Conservation (phyloP, 1,140 invertebrate species). For the Drosophila repletoides region DNA sequence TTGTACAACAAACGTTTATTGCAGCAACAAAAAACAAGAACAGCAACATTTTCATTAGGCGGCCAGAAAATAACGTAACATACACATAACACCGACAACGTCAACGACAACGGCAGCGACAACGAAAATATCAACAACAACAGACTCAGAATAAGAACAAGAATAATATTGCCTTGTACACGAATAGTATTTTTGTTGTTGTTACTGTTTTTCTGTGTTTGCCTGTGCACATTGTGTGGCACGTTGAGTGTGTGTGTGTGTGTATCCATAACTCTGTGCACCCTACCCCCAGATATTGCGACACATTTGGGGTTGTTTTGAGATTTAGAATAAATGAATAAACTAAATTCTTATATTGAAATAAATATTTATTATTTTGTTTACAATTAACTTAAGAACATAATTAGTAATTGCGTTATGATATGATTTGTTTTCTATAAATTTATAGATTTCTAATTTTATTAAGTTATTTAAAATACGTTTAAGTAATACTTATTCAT, state of each 20-base stretch:
- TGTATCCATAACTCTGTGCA: conserved; percentile 32
- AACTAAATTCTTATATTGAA: too few species aligned
- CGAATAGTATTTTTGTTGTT: not conserved
- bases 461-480: too few species aligned
- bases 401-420: too few species aligned
- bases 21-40: conserved; percentile 82
- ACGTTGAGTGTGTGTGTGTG: not conserved
- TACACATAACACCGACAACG: conserved; percentile 54
- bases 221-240: conserved; percentile 14
- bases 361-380: too few species aligned
- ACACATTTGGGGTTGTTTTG: too few species aligned
- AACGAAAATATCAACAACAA: conserved; percentile 22
- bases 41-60: conserved; percentile 82
- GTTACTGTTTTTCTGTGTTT: conserved; percentile 15
- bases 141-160: conserved; percentile 35
- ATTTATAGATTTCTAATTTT: too few species aligned
- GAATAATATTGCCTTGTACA: too few species aligned
- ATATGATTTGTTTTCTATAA: too few species aligned
- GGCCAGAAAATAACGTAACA: conserved; percentile 69
- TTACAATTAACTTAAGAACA: too few species aligned
- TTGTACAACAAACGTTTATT: conserved; percentile 75
- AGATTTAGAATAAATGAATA: too few species aligned
- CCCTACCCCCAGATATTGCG: too few species aligned
- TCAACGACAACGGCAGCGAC: conserved; percentile 49
- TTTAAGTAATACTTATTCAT: too few species aligned